These are phyloP conservation scores for Camponotus pennsylvanicus DNA, from an alignment of 1,140 invertebrate species.

Conservation along the genomic window DNA sequence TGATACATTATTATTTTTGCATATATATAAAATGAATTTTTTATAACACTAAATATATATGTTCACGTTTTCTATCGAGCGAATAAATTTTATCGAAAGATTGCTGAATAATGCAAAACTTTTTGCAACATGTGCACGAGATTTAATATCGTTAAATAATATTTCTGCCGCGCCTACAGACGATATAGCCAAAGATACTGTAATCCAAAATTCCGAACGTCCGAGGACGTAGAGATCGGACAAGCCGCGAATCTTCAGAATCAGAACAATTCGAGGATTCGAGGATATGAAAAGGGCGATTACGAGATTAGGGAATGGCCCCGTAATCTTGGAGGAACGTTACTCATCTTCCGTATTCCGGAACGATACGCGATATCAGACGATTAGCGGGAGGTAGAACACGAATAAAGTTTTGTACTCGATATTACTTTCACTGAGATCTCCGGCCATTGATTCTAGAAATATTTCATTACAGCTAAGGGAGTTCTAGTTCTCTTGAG, in stretches of 20 bases:
- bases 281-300: background rate
- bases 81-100: background rate
- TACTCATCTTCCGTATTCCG: constrained; percentile 32
- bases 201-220: background rate
- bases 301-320: background rate
- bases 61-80: background rate
- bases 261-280: background rate
- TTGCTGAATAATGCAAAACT: constrained; percentile 21
- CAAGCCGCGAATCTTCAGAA: background rate
- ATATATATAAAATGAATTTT: background rate
- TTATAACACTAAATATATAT: background rate
- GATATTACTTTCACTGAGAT: constrained; percentile 65
- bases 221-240: background rate
- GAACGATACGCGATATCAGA: constrained; percentile 10
- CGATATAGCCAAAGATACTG: constrained; percentile 5
- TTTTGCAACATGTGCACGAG: background rate
- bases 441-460: constrained; percentile 50
- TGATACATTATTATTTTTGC: background rate
- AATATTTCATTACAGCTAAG: constrained; percentile 26
- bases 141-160: constrained; percentile 25
- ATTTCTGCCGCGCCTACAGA: background rate
- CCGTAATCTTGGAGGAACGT: constrained; percentile 44
- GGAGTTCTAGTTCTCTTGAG: background rate
- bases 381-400: constrained; percentile 52
- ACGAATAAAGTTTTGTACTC: constrained; percentile 68